These are phyloP conservation scores for Yponomeuta malinellus DNA, from an alignment of 2,888 invertebrate genomes.

Conservation along the genomic window DNA sequence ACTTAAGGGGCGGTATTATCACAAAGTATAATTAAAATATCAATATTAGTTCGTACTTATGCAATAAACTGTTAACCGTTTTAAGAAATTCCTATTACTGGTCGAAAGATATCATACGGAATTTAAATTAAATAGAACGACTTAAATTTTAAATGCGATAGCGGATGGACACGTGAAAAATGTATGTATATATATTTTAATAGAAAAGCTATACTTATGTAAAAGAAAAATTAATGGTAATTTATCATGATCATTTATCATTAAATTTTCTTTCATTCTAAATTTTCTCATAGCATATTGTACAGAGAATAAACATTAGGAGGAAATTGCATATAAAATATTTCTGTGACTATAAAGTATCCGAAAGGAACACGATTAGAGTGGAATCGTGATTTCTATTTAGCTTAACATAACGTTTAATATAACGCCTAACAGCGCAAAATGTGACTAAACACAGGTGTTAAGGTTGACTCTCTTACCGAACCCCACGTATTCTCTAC, in stretches of 20 bases:
- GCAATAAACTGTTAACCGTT: not conserved
- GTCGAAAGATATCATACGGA: not conserved
- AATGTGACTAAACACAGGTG: not conserved
- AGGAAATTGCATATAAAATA: not conserved
- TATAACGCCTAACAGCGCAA: not conserved
- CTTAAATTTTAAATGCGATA: not conserved
- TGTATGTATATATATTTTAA: slow-evolving; percentile 15
- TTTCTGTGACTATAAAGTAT: too few species aligned
- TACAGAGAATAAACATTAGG: not conserved
- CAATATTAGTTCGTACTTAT: not conserved
- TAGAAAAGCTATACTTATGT: slow-evolving; percentile 9
- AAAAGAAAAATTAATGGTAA: not conserved
- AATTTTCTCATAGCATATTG: not conserved
- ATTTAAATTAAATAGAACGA: not conserved
- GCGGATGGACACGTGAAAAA: not conserved
- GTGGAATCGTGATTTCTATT: too few species aligned
- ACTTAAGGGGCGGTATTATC: slow-evolving; percentile 5
- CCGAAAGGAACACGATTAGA: too few species aligned
- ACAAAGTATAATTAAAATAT: not conserved
- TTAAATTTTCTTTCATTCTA: too few species aligned
- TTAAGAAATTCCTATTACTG: not conserved
- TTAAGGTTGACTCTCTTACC: not conserved
- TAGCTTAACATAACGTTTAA: too few species aligned
- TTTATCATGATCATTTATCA: not conserved
- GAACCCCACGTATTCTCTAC: too few species aligned